Percentiles rank a stretch among this genome's conserved stretches.
Evolutionary conservation across 2,113 vertebrate species (phyloP).

Genomic region (Porphyrio hochstetteri): DNA sequence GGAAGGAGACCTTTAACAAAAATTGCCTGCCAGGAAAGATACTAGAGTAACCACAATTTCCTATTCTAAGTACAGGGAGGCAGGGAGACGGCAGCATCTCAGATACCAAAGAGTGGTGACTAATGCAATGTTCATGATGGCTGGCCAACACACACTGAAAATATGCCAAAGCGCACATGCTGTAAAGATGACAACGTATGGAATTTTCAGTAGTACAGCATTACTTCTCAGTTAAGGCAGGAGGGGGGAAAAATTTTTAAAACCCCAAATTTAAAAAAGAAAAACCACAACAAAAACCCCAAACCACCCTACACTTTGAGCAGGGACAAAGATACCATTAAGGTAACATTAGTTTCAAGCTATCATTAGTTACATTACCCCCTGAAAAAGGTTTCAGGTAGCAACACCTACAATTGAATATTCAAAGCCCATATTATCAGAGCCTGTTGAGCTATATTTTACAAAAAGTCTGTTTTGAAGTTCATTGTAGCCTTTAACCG

Average conservation of each 20-base stretch:
- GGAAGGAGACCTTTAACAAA: not conserved
- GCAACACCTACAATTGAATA: not conserved
- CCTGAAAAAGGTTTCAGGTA: not conserved
- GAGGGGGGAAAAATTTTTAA: not conserved
- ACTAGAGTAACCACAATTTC: not conserved
- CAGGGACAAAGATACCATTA: not conserved
- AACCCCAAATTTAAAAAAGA: too few species aligned
- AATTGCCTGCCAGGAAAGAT: not conserved
- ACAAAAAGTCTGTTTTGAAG: not conserved
- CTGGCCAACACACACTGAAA: not conserved
- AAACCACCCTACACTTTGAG: not conserved
- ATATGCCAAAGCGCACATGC: not conserved
- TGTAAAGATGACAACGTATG: not conserved
- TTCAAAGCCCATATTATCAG: fast-evolving
- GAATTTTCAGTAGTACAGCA: not conserved
- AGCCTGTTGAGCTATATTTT: not conserved
- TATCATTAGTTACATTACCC: not conserved
- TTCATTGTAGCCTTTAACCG: not conserved
- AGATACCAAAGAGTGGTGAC: not conserved
- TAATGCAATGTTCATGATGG: not conserved
- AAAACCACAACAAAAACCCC: not conserved
- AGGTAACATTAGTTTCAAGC: not conserved
- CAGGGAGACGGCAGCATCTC: not conserved
- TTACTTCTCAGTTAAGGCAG: not conserved
- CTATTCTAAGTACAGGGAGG: not conserved